Conservation (phyloP, 2,888 invertebrate species). For the Frankliniella intonsa region DNA sequence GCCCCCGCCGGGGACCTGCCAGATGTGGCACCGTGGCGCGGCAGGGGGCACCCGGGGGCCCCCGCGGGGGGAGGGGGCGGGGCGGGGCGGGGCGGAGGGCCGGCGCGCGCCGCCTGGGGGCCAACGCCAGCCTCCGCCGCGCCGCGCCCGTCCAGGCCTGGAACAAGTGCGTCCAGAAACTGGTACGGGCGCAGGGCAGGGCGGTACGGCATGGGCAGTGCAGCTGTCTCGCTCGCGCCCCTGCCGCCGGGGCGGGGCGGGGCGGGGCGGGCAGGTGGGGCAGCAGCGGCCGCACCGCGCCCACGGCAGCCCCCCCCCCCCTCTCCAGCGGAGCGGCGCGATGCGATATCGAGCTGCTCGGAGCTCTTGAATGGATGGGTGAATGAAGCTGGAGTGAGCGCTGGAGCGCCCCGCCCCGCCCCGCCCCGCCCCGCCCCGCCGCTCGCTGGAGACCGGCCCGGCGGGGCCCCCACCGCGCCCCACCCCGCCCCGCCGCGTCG, state of each 20-base stretch:
- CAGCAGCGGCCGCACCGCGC: not conserved
- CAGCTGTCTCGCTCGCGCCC: not conserved
- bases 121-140: not conserved
- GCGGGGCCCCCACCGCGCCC: too few relatives aligned
- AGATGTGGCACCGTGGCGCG: conserved; percentile 18
- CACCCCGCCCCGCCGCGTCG: not conserved
- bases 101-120: not conserved
- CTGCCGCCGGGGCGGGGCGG: not conserved
- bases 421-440: not conserved
- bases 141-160: not conserved
- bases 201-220: not conserved
- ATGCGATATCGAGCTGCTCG: not conserved
- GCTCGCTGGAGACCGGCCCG: not conserved
- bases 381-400: not conserved
- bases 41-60: not conserved
- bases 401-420: not conserved
- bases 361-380: conserved; percentile 17
- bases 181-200: not conserved
- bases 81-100: not conserved
- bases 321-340: too few relatives aligned
- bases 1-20: not conserved
- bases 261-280: not conserved
- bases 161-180: not conserved
- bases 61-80: not conserved
- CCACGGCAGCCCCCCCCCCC: not conserved